These are phyloP conservation scores for Hyppa rectilinea DNA, from an alignment of 2,888 invertebrate genomes.

Conservation along the genomic window DNA sequence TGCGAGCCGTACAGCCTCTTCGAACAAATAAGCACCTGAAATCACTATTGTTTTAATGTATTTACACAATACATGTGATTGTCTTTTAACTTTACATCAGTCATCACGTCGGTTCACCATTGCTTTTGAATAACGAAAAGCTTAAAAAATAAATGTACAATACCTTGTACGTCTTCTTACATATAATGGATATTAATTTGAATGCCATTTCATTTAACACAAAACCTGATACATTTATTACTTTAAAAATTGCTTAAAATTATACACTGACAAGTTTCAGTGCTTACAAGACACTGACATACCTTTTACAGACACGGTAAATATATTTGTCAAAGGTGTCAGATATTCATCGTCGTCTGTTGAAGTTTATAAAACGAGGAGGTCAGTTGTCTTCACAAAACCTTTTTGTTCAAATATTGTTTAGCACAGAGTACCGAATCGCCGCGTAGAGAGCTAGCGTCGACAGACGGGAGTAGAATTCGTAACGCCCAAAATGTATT, in stretches of 20 bases:
- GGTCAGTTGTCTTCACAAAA: not conserved
- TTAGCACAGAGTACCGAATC: not conserved
- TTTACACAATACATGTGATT: not conserved
- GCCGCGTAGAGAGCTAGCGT: not conserved
- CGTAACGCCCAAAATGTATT: not conserved
- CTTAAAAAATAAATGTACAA: no score
- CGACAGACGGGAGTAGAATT: not conserved
- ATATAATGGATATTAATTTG: conserved; percentile 8
- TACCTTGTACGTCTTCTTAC: conserved; percentile 27
- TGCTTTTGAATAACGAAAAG: not conserved
- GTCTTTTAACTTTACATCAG: not conserved
- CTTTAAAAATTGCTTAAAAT: conserved; percentile 7
- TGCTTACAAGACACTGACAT: not conserved
- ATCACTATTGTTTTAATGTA: not conserved
- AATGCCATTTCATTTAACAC: conserved; percentile 5
- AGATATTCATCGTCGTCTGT: not conserved
- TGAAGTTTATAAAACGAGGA: not conserved
- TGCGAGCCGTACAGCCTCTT: conserved; percentile 14
- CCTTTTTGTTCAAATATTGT: not conserved
- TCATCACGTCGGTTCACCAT: not conserved
- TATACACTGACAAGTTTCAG: not conserved
- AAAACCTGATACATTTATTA: conserved; percentile 4
- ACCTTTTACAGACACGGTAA: not conserved
- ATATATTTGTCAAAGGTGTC: not conserved
- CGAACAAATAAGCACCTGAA: conserved; percentile 31